Evolutionary conservation across 1,140 invertebrate species (phyloP).

Genomic region (Cecropterus lyciades): DNA sequence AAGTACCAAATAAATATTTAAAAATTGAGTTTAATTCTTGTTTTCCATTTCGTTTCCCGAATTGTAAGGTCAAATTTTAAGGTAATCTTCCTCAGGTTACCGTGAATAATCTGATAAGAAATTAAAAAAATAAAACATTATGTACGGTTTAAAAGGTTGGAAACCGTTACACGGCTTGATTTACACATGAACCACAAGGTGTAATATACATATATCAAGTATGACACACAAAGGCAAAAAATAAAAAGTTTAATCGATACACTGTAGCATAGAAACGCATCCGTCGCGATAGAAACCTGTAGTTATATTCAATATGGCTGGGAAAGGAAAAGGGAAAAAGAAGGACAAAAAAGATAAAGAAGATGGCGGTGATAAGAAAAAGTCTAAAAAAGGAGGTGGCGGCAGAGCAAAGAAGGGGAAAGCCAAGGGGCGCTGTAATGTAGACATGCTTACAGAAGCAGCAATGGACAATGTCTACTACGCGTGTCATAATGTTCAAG

Average conservation of each 20-base stretch:
- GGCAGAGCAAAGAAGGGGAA: conserved; percentile 86
- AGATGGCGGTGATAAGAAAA: conserved; percentile 69
- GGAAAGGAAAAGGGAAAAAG: conserved; percentile 71
- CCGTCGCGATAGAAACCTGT: background rate
- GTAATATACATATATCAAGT: too few species aligned
- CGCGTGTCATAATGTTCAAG: conserved; percentile 94
- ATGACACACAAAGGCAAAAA: background rate
- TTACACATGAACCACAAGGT: too few species aligned
- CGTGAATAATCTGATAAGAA: too few species aligned
- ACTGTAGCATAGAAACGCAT: background rate
- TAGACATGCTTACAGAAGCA: conserved; percentile 93
- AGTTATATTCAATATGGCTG: conserved; percentile 51
- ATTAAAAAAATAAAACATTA: too few species aligned
- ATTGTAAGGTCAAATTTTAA: too few species aligned
- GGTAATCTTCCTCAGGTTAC: too few species aligned
- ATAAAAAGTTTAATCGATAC: conserved; percentile 47
- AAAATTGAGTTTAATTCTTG: too few species aligned
- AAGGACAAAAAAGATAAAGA: conserved; percentile 69
- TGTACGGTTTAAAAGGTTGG: too few species aligned
- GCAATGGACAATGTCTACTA: conserved; percentile 95
- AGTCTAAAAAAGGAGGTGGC: conserved; percentile 72
- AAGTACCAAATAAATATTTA: too few species aligned
- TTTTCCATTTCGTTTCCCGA: too few species aligned
- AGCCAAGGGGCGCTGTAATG: conserved; percentile 86
- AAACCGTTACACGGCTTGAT: too few species aligned